These are phyloP conservation scores for Megaceryle alcyon DNA, from an alignment of 2,797 vertebrate genomes.

Conservation along the genomic window DNA sequence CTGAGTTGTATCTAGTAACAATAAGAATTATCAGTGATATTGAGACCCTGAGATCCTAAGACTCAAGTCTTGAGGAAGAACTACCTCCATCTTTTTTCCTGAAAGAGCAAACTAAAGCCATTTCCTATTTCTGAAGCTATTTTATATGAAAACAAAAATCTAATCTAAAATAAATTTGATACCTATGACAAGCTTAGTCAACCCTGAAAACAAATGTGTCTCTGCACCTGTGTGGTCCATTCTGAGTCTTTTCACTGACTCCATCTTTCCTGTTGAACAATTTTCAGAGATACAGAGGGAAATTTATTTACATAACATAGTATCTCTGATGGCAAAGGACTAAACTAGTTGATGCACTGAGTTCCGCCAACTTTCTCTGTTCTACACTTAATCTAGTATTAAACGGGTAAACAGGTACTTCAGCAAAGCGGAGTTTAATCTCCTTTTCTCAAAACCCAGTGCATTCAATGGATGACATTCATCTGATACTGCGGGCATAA, in stretches of 20 bases:
- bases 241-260: neutral
- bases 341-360: neutral
- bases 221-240: neutral
- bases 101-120: neutral
- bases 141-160: neutral
- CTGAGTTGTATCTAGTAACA: neutral
- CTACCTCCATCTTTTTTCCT: neutral
- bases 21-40: fast-evolving
- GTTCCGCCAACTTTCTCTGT: neutral
- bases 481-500: neutral
- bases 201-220: neutral
- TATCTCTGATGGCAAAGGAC: neutral
- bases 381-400: neutral
- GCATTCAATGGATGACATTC: neutral
- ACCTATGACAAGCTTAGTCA: neutral
- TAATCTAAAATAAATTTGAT: neutral
- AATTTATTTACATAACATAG: neutral
- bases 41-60: neutral
- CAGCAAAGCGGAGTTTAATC: neutral
- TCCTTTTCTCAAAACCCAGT: neutral
- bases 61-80: neutral
- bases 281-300: neutral
- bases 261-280: neutral
- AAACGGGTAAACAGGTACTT: neutral
- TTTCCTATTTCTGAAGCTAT: neutral